phyloP scores from a whole-genome alignment of 2,888 invertebrate genomes.

The Blastobasis lacticolella region DNA sequence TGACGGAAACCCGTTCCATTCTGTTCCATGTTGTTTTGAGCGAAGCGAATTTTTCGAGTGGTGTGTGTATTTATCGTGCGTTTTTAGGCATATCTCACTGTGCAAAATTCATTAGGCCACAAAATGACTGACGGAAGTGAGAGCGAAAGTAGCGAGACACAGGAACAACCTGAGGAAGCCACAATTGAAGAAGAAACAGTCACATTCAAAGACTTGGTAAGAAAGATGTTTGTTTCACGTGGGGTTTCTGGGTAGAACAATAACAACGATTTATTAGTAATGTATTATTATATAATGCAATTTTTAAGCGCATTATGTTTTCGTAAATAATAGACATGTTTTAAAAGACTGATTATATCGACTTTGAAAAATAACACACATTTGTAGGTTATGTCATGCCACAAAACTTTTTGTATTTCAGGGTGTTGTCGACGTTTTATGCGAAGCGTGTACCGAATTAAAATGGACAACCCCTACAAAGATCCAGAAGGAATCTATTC shows the following conservation, averaged over 20 bases:
- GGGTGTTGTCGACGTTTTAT: slow-evolving; percentile 93
- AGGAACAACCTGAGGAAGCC: slow-evolving; percentile 22
- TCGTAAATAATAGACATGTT: background rate
- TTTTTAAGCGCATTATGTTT: background rate
- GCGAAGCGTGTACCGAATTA: slow-evolving; percentile 91
- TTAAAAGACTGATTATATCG: background rate
- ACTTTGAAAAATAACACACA: background rate
- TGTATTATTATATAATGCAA: slow-evolving; percentile 4
- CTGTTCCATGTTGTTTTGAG: no score
- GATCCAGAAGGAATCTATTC: slow-evolving; percentile 96
- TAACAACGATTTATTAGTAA: background rate
- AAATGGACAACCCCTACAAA: slow-evolving; percentile 97
- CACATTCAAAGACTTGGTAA: slow-evolving; percentile 66
- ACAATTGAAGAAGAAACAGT: slow-evolving; percentile 42
- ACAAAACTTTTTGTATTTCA: slow-evolving; percentile 34
- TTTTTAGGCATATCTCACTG: no score
- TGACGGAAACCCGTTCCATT: no score
- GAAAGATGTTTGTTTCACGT: slow-evolving; percentile 8
- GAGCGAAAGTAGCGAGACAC: slow-evolving; percentile 34
- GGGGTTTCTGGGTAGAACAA: background rate
- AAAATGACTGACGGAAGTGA: slow-evolving; percentile 49
- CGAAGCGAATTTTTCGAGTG: no score
- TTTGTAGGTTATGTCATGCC: slow-evolving; percentile 29
- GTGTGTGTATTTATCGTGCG: no score
- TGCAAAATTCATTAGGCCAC: background rate